Conservation (phyloP, 2,797 vertebrate species). For the Nothura maculosa region DNA sequence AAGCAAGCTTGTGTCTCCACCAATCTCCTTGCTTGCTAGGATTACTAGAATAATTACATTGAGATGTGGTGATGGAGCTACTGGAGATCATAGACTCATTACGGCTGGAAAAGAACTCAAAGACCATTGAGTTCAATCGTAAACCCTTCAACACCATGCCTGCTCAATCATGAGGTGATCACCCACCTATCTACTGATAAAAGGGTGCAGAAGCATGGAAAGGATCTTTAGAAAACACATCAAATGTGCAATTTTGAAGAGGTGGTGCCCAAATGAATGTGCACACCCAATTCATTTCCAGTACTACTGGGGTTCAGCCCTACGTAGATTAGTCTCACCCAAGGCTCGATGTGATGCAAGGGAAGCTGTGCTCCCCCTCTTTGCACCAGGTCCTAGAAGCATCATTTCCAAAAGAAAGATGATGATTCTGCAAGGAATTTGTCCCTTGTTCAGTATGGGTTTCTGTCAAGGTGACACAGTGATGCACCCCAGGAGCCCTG, state of each 20-base stretch:
- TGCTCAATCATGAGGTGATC: background rate
- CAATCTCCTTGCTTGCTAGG: background rate
- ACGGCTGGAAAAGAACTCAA: no score
- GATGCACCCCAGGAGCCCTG: background rate
- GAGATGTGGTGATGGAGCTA: background rate
- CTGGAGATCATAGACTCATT: no score
- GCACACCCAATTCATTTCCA: accelerated
- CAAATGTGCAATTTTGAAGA: background rate
- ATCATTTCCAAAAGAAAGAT: background rate
- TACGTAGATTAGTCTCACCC: background rate
- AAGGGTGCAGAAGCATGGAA: background rate
- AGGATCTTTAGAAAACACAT: background rate
- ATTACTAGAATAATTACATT: accelerated
- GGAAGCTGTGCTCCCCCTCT: background rate
- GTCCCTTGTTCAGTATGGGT: background rate
- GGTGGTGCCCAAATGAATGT: background rate
- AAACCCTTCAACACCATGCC: no score
- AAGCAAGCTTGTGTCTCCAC: accelerated
- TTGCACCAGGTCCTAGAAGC: background rate
- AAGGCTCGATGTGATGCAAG: background rate
- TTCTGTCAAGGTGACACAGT: background rate
- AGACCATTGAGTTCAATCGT: no score
- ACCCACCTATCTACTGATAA: background rate
- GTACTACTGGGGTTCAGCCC: accelerated
- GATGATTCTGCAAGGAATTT: background rate